Percentiles rank a stretch among this genome's conserved stretches.
phyloP scores from a whole-genome alignment of 2,797 vertebrate genomes.

The Odontamblyopus lacepedii region DNA sequence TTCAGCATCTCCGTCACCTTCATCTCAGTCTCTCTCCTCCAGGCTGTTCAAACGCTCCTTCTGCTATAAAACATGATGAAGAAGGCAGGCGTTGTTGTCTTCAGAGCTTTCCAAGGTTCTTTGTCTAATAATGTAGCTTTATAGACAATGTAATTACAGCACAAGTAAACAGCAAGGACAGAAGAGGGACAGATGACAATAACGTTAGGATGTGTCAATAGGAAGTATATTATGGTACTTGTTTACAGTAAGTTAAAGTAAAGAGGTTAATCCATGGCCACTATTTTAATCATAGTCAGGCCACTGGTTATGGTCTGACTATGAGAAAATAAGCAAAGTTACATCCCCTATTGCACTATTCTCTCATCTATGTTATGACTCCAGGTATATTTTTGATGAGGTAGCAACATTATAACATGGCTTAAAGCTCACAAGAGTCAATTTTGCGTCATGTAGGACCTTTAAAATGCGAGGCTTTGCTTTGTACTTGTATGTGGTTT shows the following conservation, averaged over 20 bases:
- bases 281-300: too few species aligned
- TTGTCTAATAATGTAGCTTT: slow-evolving; percentile 38
- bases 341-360: too few species aligned
- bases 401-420: too few species aligned
- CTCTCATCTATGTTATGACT: too few species aligned
- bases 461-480: too few species aligned
- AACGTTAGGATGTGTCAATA: neutral
- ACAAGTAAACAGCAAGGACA: neutral
- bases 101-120: slow-evolving; percentile 36
- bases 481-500: neutral
- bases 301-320: too few species aligned
- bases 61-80: neutral
- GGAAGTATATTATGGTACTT: slow-evolving; percentile 3
- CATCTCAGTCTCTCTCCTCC: slow-evolving; percentile 9
- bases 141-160: neutral
- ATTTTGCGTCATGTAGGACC: too few species aligned
- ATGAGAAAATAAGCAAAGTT: too few species aligned
- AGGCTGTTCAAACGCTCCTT: neutral
- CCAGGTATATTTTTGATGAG: too few species aligned
- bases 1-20: neutral
- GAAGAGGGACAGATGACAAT: neutral
- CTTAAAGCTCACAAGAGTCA: too few species aligned
- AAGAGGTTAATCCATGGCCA: neutral
- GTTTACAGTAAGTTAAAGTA: neutral
- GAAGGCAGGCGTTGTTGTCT: neutral